These are phyloP conservation scores for Deilephila elpenor DNA, from an alignment of 2,888 invertebrate species.

Conservation along the genomic window DNA sequence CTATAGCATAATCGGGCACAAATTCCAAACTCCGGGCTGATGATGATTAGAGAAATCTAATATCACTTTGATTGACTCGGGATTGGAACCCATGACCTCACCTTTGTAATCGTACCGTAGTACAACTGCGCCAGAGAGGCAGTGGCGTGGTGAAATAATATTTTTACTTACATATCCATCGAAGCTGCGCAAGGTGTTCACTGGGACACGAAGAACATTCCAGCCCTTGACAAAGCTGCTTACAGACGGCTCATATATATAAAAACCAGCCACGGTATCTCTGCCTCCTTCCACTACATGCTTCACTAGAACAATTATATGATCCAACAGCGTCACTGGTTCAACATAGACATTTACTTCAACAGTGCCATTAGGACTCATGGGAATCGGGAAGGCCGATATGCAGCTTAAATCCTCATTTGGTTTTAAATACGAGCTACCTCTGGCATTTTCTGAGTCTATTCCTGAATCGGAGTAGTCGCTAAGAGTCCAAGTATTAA, in stretches of 20 bases:
- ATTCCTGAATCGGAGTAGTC: conserved; percentile 48
- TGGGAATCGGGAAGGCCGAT: conserved; percentile 52
- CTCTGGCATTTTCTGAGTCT: conserved; percentile 45
- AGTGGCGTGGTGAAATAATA: neutral
- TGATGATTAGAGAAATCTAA: no score
- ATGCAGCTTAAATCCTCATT: conserved; percentile 51
- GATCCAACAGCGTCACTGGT: conserved; percentile 44
- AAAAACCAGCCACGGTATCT: conserved; percentile 50
- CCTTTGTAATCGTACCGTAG: no score
- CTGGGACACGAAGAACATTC: conserved; percentile 47
- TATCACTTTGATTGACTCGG: no score
- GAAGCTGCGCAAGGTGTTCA: conserved; percentile 46
- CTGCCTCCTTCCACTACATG: conserved; percentile 40
- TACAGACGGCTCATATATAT: conserved; percentile 47
- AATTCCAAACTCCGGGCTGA: no score
- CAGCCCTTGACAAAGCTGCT: conserved; percentile 48
- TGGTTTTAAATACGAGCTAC: conserved; percentile 52
- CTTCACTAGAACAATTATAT: conserved; percentile 52
- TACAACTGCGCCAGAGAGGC: no score
- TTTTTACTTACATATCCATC: conserved; percentile 53
- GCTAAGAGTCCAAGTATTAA: conserved; percentile 51
- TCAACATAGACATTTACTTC: conserved; percentile 55
- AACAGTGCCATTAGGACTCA: conserved; percentile 50
- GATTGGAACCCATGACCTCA: no score
- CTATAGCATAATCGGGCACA: no score